Conservation (phyloP, 2,888 invertebrate genomes). For the Thysanoteuthis rhombus region DNA sequence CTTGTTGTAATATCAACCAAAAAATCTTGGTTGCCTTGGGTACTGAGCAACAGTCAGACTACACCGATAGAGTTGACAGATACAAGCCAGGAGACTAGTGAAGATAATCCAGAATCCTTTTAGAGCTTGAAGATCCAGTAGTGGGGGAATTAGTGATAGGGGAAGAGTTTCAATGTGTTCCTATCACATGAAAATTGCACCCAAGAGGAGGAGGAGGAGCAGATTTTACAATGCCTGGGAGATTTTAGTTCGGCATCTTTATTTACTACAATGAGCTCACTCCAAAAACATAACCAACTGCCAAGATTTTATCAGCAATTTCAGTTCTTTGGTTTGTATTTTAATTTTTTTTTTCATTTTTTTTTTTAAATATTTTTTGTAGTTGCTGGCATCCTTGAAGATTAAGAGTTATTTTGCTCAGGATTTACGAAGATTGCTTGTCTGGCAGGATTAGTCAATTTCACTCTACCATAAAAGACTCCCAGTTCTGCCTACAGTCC, state of each 20-base stretch:
- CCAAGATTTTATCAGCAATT: background rate
- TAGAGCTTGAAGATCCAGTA: background rate
- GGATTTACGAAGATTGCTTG: background rate
- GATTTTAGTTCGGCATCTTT: too few relatives aligned
- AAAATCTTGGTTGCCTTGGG: background rate
- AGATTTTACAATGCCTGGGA: background rate
- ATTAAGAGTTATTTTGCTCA: background rate
- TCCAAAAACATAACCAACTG: background rate
- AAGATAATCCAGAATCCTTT: background rate
- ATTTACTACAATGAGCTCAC: background rate
- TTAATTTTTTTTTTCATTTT: background rate
- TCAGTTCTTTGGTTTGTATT: background rate
- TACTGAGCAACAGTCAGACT: background rate
- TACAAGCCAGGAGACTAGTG: background rate
- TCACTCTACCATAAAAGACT: background rate
- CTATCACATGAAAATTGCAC: background rate
- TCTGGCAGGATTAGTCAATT: background rate
- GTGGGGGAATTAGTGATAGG: background rate
- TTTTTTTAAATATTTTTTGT: background rate
- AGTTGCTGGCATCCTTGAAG: background rate
- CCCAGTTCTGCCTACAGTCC: background rate
- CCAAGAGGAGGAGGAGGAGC: background rate
- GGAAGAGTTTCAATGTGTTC: background rate
- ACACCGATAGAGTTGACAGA: background rate
- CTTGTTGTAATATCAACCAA: background rate